phyloP scores from a whole-genome alignment of 2,113 vertebrate genomes.

The Sterna hirundo region DNA sequence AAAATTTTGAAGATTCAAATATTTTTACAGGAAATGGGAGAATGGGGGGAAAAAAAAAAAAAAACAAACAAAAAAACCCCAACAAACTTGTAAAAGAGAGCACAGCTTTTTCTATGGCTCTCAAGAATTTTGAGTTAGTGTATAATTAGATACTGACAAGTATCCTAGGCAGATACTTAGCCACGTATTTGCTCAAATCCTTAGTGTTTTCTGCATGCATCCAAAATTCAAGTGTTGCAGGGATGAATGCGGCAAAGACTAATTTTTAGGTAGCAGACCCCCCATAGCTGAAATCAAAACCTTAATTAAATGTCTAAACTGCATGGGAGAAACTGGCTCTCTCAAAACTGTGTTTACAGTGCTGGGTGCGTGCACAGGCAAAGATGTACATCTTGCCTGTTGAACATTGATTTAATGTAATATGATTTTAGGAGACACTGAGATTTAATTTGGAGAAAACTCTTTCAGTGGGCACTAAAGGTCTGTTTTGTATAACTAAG shows the following conservation, averaged over 20 bases:
- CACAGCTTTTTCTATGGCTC: neutral
- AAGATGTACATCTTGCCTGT: neutral
- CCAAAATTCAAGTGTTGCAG: neutral
- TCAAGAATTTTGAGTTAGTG: neutral
- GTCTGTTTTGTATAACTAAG: neutral
- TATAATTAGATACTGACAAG: neutral
- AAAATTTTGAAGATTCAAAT: neutral
- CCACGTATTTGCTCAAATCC: neutral
- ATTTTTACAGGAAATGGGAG: neutral
- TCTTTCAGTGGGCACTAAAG: neutral
- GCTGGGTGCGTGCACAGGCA: neutral
- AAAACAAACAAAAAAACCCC: too few relatives aligned
- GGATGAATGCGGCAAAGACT: neutral
- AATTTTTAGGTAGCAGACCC: neutral
- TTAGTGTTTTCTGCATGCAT: neutral
- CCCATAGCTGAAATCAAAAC: neutral
- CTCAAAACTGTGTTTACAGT: neutral
- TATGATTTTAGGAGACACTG: neutral
- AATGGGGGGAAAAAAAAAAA: neutral
- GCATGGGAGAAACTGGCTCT: neutral
- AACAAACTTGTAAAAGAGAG: neutral
- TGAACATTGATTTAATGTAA: neutral
- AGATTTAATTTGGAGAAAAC: neutral
- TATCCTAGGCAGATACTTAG: neutral
- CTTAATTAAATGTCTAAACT: neutral